Evolutionary conservation across 30 jellyfish, hydroid and myxozoan species (phyloP).

Genomic region (Sanderia malayensis): DNA sequence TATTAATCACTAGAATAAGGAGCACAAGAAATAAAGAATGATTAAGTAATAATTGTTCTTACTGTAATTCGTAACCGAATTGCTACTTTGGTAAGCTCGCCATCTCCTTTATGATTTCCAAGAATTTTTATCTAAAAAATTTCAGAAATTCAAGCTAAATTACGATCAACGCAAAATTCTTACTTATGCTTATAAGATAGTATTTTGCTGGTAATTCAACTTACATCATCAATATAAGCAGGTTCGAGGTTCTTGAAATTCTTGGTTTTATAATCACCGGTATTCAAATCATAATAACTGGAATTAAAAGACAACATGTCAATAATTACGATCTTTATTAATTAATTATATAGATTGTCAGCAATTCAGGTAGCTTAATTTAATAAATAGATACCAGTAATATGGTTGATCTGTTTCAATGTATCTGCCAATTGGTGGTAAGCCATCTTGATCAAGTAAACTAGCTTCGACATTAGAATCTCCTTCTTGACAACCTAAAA

Average conservation of each 20-base stretch:
- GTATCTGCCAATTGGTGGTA: conserved; percentile 88
- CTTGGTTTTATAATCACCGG: conserved; percentile 67
- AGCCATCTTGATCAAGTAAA: conserved; percentile 73
- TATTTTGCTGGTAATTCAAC: no score
- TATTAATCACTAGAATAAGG: no score
- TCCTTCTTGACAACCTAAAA: conserved; percentile 58
- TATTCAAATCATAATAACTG: conserved; percentile 82
- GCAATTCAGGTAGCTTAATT: no score
- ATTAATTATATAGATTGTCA: no score
- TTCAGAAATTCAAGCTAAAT: no score
- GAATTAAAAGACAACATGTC: no score
- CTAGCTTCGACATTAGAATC: conserved; percentile 59
- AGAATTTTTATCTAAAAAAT: conserved; percentile 70
- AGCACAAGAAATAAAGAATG: no score
- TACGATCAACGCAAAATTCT: no score
- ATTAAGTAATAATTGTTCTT: background rate
- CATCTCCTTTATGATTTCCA: conserved; percentile 84
- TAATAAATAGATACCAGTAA: conserved; percentile 88
- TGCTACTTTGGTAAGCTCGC: conserved; percentile 69
- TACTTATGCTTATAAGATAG: no score
- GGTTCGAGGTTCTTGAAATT: conserved; percentile 79
- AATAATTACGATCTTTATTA: no score
- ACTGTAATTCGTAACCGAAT: conserved; percentile 74
- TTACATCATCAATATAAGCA: conserved; percentile 92
- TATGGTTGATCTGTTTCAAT: conserved; percentile 84